Conservation (phyloP, 2,113 vertebrate species). For the Poeciliopsis occidentalis region DNA sequence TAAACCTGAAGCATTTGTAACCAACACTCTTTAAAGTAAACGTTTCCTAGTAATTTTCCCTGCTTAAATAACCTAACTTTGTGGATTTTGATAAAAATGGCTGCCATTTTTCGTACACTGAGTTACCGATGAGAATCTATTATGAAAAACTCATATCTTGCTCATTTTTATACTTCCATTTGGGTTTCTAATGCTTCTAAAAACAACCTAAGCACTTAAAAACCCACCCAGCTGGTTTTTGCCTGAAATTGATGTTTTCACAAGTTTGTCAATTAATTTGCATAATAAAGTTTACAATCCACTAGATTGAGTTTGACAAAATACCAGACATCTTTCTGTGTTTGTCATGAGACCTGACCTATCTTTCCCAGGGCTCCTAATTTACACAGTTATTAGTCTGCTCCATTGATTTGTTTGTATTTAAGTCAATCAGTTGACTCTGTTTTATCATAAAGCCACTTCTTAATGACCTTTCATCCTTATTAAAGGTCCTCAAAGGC, state of each 20-base stretch:
- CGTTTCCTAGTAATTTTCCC: too few relatives aligned
- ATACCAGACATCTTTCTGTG: constrained; percentile 34
- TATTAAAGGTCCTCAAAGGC: constrained; percentile 34
- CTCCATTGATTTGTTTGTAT: constrained; percentile 63
- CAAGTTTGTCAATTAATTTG: too few relatives aligned
- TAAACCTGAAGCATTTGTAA: too few relatives aligned
- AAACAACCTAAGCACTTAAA: too few relatives aligned
- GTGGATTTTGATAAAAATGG: not conserved
- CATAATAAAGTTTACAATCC: not conserved
- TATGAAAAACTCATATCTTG: too few relatives aligned
- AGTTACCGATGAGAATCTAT: not conserved
- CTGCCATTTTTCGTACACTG: not conserved
- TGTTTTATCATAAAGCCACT: constrained; percentile 53
- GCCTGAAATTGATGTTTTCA: too few relatives aligned
- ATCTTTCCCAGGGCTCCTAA: constrained; percentile 22
- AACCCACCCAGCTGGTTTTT: too few relatives aligned
- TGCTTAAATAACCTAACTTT: too few relatives aligned
- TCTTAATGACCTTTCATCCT: constrained; percentile 58
- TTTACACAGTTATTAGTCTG: constrained; percentile 26
- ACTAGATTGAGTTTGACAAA: not conserved
- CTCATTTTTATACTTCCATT: too few relatives aligned
- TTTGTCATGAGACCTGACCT: constrained; percentile 47
- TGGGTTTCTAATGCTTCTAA: too few relatives aligned
- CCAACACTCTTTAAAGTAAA: too few relatives aligned
- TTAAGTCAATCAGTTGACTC: constrained; percentile 43